phyloP scores from a whole-genome alignment of 2,888 invertebrate genomes.

The Bursaphelenchus okinawaensis region DNA sequence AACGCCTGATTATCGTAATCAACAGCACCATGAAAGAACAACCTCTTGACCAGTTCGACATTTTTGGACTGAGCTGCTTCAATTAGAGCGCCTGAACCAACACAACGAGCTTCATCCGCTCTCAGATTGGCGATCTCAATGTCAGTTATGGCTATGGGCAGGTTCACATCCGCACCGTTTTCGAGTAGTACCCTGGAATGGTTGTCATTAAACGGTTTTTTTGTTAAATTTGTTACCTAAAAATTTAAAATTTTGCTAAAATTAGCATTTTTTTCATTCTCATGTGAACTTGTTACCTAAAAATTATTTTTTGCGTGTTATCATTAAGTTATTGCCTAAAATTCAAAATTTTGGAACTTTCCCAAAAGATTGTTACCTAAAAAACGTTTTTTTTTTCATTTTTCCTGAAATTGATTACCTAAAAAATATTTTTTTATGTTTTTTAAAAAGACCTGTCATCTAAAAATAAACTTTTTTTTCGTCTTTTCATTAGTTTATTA shows the following conservation, averaged over 20 bases:
- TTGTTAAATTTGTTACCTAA: constrained; percentile 60
- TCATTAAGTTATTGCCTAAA: too few relatives aligned
- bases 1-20: constrained; percentile 82
- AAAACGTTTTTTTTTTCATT: too few relatives aligned
- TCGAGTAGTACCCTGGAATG: constrained; percentile 58
- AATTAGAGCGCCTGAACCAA: constrained; percentile 63
- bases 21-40: constrained; percentile 75
- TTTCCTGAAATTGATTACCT: too few relatives aligned
- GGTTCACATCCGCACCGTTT: constrained; percentile 77
- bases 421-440: too few relatives aligned
- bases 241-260: constrained; percentile 69
- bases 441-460: too few relatives aligned
- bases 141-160: constrained; percentile 63
- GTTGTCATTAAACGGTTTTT: neutral
- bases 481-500: too few relatives aligned
- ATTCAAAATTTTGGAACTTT: too few relatives aligned
- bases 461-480: too few relatives aligned
- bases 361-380: too few relatives aligned
- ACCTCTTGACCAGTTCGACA: constrained; percentile 70
- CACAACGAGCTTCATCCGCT: constrained; percentile 40
- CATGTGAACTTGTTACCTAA: too few relatives aligned
- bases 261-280: too few relatives aligned
- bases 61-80: constrained; percentile 71
- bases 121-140: constrained; percentile 45
- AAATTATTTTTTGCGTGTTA: too few relatives aligned